These are phyloP conservation scores for Trachemys scripta DNA, from an alignment of 2,113 vertebrate genomes.

Conservation along the genomic window DNA sequence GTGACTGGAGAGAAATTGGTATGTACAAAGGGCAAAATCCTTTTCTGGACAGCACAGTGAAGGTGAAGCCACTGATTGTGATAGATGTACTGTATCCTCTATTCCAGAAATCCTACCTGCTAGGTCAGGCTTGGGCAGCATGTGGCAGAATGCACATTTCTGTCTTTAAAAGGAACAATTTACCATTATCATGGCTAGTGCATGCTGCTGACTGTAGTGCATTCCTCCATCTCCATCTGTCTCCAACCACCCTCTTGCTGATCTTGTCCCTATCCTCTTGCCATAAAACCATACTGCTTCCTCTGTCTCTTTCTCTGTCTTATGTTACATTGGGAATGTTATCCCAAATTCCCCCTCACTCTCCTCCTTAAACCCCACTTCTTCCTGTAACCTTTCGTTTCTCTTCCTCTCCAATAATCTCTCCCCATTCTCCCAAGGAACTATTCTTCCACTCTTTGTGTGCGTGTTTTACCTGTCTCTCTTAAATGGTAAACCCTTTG, in stretches of 20 bases:
- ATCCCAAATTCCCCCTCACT: background rate
- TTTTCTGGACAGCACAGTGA: background rate
- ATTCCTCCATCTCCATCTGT: background rate
- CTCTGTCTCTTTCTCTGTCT: fast-evolving
- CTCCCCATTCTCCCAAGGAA: background rate
- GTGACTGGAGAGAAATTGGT: fast-evolving
- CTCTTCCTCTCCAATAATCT: background rate
- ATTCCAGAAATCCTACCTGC: background rate
- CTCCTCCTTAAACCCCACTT: background rate
- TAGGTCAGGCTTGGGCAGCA: background rate
- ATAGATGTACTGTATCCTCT: background rate
- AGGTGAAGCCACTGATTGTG: background rate
- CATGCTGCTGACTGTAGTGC: background rate
- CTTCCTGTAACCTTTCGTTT: background rate
- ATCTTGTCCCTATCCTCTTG: background rate
- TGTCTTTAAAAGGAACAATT: background rate
- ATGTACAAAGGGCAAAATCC: background rate
- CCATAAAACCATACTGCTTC: background rate
- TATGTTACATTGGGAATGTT: background rate
- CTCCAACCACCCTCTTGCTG: background rate
- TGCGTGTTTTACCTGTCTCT: background rate
- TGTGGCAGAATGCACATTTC: background rate
- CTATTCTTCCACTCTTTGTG: background rate
- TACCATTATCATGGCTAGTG: fast-evolving
- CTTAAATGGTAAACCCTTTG: background rate